Evolutionary conservation across 2,888 invertebrate genomes (phyloP).

Genomic region (Esperia sulphurella): DNA sequence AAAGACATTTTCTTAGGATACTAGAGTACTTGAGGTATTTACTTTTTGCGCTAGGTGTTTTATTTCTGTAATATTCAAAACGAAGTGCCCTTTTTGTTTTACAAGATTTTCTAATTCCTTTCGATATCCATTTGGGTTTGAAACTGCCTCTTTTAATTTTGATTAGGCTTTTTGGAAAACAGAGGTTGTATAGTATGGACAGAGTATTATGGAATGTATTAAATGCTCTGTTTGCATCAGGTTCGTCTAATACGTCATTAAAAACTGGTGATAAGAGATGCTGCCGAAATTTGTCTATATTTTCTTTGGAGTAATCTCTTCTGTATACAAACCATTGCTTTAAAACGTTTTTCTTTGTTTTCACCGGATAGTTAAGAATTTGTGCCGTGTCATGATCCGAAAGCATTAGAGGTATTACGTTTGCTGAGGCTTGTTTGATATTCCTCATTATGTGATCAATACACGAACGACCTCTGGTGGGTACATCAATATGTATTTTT

Average conservation of each 20-base stretch:
- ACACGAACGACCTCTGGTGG: neutral
- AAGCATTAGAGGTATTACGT: neutral
- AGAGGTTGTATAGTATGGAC: neutral
- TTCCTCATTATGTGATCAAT: slow-evolving; percentile 2
- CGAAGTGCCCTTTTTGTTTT: neutral
- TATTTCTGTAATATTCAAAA: neutral
- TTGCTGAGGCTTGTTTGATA: neutral
- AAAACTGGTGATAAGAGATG: neutral
- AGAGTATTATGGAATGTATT: slow-evolving; percentile 2
- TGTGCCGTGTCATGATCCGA: slow-evolving; percentile 7
- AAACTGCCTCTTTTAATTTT: neutral
- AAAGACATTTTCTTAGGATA: neutral
- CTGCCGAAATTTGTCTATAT: slow-evolving; percentile 1
- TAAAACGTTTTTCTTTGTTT: neutral
- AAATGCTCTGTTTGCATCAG: slow-evolving; percentile 1
- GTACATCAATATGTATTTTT: neutral
- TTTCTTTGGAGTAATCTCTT: slow-evolving; percentile 2
- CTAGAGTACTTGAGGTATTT: neutral
- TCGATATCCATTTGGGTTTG: neutral
- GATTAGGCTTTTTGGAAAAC: slow-evolving; percentile 3
- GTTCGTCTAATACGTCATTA: neutral
- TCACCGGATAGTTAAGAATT: neutral
- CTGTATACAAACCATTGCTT: neutral
- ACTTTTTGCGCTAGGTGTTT: neutral
- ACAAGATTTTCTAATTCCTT: neutral